Percentiles rank a stretch among this genome's conserved stretches.
phyloP scores from a whole-genome alignment of 2,888 invertebrate genomes.

The Drosophila tripunctata region DNA sequence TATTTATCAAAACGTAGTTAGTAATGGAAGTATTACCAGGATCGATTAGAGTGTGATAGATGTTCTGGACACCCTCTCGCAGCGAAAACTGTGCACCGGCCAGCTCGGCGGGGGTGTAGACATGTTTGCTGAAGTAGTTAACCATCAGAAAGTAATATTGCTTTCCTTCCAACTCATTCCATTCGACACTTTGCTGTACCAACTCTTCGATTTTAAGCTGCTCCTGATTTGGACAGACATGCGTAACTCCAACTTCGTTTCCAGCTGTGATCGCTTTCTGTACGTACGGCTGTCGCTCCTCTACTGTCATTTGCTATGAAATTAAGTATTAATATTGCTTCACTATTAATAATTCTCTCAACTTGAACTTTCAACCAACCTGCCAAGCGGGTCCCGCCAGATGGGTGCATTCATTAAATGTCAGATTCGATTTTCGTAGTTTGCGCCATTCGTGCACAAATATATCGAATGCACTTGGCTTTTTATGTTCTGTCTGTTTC shows the following conservation, averaged over 20 bases:
- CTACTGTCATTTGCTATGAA: conserved; percentile 10
- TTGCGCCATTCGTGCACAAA: conserved; percentile 18
- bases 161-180: not conserved
- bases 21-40: conserved; percentile 32
- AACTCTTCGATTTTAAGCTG: conserved; percentile 10
- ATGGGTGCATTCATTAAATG: not conserved
- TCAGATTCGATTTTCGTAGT: not conserved
- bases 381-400: not conserved
- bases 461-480: not conserved
- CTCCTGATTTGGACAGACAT: not conserved
- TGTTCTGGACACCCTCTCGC: conserved; percentile 11
- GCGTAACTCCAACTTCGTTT: too few species aligned
- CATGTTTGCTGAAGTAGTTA: conserved; percentile 16
- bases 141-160: conserved; percentile 37
- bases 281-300: not conserved
- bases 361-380: conserved; percentile 1
- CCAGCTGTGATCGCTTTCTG: not conserved
- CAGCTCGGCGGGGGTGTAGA: conserved; percentile 31
- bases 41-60: conserved; percentile 34
- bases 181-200: conserved; percentile 7
- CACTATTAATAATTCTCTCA: not conserved
- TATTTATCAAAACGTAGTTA: too few species aligned
- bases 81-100: conserved; percentile 25
- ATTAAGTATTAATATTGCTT: not conserved
- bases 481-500: not conserved